phyloP scores from a whole-genome alignment of 2,113 vertebrate genomes.

The Melierax canorus region DNA sequence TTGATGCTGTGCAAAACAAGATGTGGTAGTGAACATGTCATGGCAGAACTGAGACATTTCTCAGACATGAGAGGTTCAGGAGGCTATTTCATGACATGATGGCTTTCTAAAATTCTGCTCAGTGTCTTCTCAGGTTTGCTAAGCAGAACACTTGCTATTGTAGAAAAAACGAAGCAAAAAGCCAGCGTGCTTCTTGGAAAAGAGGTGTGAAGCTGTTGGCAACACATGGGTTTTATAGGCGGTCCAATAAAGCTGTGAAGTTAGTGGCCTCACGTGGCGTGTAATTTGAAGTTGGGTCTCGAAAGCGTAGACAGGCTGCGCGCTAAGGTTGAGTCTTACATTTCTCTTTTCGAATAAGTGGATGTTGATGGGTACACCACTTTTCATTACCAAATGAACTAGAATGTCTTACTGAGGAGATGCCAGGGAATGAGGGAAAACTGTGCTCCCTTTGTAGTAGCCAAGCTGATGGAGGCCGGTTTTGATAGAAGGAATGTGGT shows the following conservation, averaged over 20 bases:
- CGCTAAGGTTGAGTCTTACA: not conserved
- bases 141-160: not conserved
- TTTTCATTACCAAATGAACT: not conserved
- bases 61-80: not conserved
- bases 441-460: not conserved
- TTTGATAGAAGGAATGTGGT: not conserved
- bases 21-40: not conserved
- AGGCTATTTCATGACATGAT: not conserved
- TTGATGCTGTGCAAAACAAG: not conserved
- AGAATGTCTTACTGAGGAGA: not conserved
- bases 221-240: not conserved
- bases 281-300: not conserved
- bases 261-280: not conserved
- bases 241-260: not conserved
- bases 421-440: not conserved
- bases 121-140: not conserved
- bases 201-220: not conserved
- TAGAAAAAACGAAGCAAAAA: not conserved
- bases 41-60: conserved; percentile 18
- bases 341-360: not conserved
- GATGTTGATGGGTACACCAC: not conserved
- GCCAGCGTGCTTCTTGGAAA: not conserved
- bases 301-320: not conserved
- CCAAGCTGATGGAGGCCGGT: not conserved
- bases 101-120: conserved; percentile 12